These are phyloP conservation scores for Drosophila prostipennis DNA, from an alignment of 2,888 invertebrate genomes.

Conservation along the genomic window DNA sequence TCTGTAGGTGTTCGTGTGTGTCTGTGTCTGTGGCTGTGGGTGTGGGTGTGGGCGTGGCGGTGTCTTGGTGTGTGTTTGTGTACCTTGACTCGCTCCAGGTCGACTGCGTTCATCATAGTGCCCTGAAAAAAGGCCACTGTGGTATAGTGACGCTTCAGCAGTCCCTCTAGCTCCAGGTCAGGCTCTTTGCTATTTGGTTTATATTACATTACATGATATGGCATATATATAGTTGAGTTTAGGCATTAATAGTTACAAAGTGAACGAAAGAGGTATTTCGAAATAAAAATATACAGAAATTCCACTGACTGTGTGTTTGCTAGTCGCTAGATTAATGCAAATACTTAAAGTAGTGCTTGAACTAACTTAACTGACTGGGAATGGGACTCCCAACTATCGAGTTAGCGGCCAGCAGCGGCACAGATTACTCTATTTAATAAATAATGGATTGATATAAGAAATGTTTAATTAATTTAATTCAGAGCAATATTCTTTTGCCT, in stretches of 20 bases:
- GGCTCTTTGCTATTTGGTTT: conserved; percentile 95
- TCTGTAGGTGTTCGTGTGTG: conserved; percentile 30
- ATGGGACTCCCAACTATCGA: conserved; percentile 30
- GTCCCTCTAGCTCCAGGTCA: conserved; percentile 99
- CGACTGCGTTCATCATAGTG: conserved; percentile 99
- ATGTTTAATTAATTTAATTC: too few species aligned
- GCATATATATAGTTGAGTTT: conserved; percentile 33
- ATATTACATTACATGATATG: conserved; percentile 60
- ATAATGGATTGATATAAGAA: too few species aligned
- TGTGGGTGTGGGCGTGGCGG: conserved; percentile 25
- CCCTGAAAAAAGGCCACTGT: conserved; percentile 99
- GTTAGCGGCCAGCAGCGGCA: conserved; percentile 30
- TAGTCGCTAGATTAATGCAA: conserved; percentile 51
- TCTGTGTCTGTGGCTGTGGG: conserved; percentile 26
- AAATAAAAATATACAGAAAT: conserved; percentile 18
- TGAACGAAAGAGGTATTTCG: conserved; percentile 17
- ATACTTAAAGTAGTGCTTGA: conserved; percentile 65
- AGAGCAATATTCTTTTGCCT: too few species aligned
- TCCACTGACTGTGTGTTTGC: conserved; percentile 24
- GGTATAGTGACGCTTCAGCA: conserved; percentile 99
- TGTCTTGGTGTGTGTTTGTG: conserved; percentile 43
- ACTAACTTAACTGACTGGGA: conserved; percentile 58
- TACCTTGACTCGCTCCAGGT: conserved; percentile 99
- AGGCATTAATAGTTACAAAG: conserved; percentile 17
- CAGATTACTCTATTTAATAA: not conserved